Conservation (phyloP, 2,797 vertebrate species). For the Poecilia velifera region DNA sequence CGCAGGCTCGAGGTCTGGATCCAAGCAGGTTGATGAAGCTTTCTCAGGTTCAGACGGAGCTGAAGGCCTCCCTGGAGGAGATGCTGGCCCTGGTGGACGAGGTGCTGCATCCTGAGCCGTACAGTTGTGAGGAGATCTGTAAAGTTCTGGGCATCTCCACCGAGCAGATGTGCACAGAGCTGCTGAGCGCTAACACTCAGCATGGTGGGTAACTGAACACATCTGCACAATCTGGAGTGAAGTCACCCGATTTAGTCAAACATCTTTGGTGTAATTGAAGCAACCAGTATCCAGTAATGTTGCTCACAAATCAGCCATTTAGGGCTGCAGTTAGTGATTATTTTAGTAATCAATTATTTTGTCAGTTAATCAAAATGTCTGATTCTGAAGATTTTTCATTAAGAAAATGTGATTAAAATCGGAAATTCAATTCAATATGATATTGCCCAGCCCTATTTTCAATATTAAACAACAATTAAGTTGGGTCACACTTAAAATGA, state of each 20-base stretch:
- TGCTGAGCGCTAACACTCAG: slow-evolving; percentile 89
- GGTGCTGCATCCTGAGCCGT: slow-evolving; percentile 89
- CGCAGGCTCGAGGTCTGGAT: slow-evolving; percentile 84
- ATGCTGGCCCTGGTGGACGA: slow-evolving; percentile 89
- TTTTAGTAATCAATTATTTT: no score
- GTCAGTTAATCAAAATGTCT: no score
- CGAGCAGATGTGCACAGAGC: slow-evolving; percentile 83
- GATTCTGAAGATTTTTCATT: no score
- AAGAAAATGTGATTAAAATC: no score
- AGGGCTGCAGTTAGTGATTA: no score
- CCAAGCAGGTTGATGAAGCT: slow-evolving; percentile 82
- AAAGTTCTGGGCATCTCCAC: slow-evolving; percentile 83
- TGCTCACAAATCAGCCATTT: no score
- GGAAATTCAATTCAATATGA: no score
- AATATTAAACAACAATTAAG: background rate
- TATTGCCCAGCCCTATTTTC: no score
- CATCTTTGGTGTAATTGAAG: background rate
- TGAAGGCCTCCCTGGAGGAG: slow-evolving; percentile 86
- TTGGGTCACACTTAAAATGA: background rate
- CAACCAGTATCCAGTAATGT: background rate
- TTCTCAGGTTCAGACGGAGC: slow-evolving; percentile 84
- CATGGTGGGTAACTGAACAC: slow-evolving; percentile 81
- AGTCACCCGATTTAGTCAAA: background rate
- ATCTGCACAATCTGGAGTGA: background rate
- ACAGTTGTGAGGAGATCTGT: slow-evolving; percentile 91